A percentile compares a stretch with the other conserved stretches of the same genome.
phyloP scores from a whole-genome alignment of 2,113 vertebrate genomes.

The Periophthalmodon schlosseri region DNA sequence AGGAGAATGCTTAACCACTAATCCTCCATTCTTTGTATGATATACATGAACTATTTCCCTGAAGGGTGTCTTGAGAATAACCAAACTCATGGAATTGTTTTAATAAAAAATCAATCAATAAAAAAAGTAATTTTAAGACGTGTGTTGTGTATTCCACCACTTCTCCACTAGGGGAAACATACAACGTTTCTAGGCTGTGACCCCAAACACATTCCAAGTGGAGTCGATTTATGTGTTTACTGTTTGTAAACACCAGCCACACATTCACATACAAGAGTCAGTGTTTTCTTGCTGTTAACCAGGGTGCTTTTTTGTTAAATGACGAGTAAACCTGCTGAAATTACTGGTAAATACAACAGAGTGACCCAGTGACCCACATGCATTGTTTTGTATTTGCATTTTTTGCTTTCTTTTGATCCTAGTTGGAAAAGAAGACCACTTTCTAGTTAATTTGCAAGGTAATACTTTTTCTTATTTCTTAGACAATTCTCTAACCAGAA shows the following conservation, averaged over 20 bases:
- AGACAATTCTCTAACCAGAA: neutral
- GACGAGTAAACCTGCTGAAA: neutral
- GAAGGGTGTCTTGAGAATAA: neutral
- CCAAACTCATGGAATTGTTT: neutral
- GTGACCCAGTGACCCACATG: neutral
- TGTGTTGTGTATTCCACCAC: neutral
- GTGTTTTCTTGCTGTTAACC: neutral
- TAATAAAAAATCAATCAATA: neutral
- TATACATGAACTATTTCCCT: neutral
- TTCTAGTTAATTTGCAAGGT: neutral
- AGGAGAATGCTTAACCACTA: neutral
- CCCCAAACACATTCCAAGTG: neutral
- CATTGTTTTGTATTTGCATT: neutral
- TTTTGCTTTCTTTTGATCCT: neutral
- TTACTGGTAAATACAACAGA: neutral
- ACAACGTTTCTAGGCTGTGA: neutral
- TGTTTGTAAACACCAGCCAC: neutral
- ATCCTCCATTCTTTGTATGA: neutral
- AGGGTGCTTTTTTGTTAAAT: neutral
- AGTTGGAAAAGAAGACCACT: neutral
- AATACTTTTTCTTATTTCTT: neutral
- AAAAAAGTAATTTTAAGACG: neutral
- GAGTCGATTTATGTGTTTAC: neutral
- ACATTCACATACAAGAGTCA: constrained; percentile 17
- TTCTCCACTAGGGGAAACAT: neutral